Base-by-base conservation (phyloP, 1,140 invertebrate species). In the Sminthurides bifidus region DNA sequence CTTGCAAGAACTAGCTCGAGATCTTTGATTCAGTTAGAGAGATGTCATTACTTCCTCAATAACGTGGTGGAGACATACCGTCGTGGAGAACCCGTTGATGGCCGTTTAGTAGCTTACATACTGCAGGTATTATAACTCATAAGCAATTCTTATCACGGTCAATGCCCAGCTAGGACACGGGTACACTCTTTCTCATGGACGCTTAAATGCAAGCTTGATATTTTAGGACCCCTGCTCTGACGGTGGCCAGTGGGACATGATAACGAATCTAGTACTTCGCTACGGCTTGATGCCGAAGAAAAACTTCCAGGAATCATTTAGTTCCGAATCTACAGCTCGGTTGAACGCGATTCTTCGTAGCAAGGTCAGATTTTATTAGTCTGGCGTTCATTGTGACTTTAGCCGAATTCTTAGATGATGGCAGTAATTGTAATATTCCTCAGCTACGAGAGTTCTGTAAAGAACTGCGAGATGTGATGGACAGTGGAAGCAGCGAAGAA, bases 241-340 rank as follows among this genome's bases (percentile, higher is more conserved):
- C 69, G 90, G 90, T 31, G 90, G 90, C 0, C 89, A 92, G 69
- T 92, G 87, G 88, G 84, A 90, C 66, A 92, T 92, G 87, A 69
- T 92, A 54, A 79, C 84, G 5, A 91, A 92, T 72, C 69, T 93
- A 15, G 79, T 93, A 58, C 83, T 82, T 65, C 85, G 85, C 68
- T 81, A 93, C 67, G 90, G 90, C 29, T 68, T 93, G 14, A 80
- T 92, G 73, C 89, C 90, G 45, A 92, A 92, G 71, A 79, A 80
- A 65, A 85, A 81, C 66, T 92, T 87, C 67, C 85, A 87, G 0
- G 88, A 92, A 67, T 78, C 83, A 0, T 86, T 79, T 68, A 85
- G 79, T 68, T 81, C 80, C 38, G 82, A 89, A 66, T 75, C 77
- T 27, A 84, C 81, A 59, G 65, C 72, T 50, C 78, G 80, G 41